A percentile compares a stretch with the other conserved stretches of the same genome.
phyloP scores from a whole-genome alignment of 2,888 invertebrate species.

The Mellilla xanthometata region DNA sequence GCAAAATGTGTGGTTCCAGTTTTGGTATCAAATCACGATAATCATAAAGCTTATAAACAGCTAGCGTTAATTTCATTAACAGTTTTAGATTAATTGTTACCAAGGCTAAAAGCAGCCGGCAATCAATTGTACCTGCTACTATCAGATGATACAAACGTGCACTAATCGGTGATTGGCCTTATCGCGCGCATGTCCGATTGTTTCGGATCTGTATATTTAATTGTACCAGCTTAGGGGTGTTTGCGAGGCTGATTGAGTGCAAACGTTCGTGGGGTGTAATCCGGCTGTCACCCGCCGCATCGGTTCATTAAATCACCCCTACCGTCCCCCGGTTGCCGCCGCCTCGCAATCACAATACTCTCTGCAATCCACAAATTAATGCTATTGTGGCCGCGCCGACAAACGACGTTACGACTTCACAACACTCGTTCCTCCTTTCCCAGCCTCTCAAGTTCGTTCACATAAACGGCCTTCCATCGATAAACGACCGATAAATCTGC shows the following conservation, averaged over 20 bases:
- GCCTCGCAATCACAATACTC: constrained; percentile 50
- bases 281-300: constrained; percentile 75
- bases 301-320: constrained; percentile 78
- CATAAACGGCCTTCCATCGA: constrained; percentile 22
- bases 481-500: constrained; percentile 31
- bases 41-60: too few relatives aligned
- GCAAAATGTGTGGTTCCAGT: too few relatives aligned
- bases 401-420: constrained; percentile 38
- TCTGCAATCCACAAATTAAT: constrained; percentile 77
- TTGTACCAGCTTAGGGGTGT: constrained; percentile 76
- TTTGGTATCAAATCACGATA: too few relatives aligned
- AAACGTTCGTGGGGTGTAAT: constrained; percentile 77
- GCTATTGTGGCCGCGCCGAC: constrained; percentile 65
- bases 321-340: constrained; percentile 36
- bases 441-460: constrained; percentile 17
- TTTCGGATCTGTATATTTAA: constrained; percentile 76
- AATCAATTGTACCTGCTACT: not conserved
- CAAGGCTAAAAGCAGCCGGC: not conserved
- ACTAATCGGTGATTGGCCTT: constrained; percentile 67
- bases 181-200: constrained; percentile 70
- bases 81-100: too few relatives aligned
- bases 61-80: too few relatives aligned
- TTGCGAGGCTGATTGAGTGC: constrained; percentile 81
- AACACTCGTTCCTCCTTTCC: constrained; percentile 20
- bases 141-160: constrained; percentile 42